A percentile compares a stretch with the other conserved stretches of the same genome.
Evolutionary conservation across 2,113 vertebrate species (phyloP).

Genomic region (Climacteris rufus): DNA sequence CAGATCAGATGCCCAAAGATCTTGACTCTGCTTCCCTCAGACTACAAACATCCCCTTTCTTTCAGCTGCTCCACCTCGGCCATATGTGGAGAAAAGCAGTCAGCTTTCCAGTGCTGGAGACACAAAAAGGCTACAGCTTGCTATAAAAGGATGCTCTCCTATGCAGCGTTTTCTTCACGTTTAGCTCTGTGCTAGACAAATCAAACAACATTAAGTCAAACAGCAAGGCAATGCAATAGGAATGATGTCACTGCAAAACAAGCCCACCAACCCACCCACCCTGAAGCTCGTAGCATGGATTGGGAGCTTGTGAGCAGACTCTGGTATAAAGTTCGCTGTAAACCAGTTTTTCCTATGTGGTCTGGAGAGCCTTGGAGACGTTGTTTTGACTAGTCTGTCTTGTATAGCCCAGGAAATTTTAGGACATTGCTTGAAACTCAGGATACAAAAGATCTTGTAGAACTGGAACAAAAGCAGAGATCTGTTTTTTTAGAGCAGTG

Average conservation of each 20-base stretch:
- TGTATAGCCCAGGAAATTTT: not conserved
- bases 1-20: not conserved
- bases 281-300: not conserved
- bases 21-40: not conserved
- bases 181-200: not conserved
- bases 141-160: not conserved
- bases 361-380: not conserved
- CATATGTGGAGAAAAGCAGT: not conserved
- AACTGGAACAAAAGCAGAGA: not conserved
- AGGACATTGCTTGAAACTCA: not conserved
- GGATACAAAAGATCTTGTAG: not conserved
- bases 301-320: not conserved
- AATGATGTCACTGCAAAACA: not conserved
- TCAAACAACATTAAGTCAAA: not conserved
- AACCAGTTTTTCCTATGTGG: rapidly evolving
- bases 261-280: not conserved
- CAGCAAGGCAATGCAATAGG: not conserved
- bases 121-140: not conserved
- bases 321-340: not conserved
- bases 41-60: not conserved
- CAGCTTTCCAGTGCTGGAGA: not conserved
- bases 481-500: not conserved
- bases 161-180: not conserved
- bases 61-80: not conserved
- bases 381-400: not conserved